Evolutionary conservation across 2,113 vertebrate genomes (phyloP).

Genomic region (Prolemur simus): DNA sequence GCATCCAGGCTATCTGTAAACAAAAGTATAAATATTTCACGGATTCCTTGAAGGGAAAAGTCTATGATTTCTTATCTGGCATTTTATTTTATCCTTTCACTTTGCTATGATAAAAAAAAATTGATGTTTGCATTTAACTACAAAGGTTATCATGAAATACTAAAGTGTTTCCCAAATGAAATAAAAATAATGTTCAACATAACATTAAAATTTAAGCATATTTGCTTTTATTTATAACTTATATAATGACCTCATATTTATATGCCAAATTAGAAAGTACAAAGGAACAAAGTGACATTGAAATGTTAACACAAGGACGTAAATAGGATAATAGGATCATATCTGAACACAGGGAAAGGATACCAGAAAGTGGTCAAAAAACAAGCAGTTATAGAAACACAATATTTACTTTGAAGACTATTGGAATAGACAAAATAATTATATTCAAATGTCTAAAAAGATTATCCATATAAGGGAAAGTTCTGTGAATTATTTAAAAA

Average conservation of each 20-base stretch:
- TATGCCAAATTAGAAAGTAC: neutral
- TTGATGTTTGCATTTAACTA: neutral
- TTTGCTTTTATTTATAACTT: conserved; percentile 14
- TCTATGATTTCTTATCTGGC: conserved; percentile 12
- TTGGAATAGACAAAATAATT: conserved; percentile 6
- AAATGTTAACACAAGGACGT: neutral
- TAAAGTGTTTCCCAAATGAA: neutral
- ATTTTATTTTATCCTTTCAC: neutral
- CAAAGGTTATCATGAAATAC: neutral
- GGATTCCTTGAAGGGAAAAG: neutral
- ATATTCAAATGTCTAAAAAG: conserved; percentile 17
- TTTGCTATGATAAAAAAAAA: neutral
- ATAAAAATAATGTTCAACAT: neutral
- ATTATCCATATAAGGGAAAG: neutral
- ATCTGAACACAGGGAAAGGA: neutral
- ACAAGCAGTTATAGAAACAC: neutral
- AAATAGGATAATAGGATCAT: neutral
- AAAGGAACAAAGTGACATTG: neutral
- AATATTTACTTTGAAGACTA: conserved; percentile 20
- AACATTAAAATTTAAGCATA: neutral
- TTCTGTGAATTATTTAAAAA: conserved; percentile 20
- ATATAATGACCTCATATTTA: neutral
- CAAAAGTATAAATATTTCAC: neutral
- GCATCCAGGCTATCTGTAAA: neutral
- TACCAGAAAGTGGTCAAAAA: neutral